Evolutionary conservation across 2,113 vertebrate genomes (phyloP).

Genomic region (Nothoprocta pentlandii): DNA sequence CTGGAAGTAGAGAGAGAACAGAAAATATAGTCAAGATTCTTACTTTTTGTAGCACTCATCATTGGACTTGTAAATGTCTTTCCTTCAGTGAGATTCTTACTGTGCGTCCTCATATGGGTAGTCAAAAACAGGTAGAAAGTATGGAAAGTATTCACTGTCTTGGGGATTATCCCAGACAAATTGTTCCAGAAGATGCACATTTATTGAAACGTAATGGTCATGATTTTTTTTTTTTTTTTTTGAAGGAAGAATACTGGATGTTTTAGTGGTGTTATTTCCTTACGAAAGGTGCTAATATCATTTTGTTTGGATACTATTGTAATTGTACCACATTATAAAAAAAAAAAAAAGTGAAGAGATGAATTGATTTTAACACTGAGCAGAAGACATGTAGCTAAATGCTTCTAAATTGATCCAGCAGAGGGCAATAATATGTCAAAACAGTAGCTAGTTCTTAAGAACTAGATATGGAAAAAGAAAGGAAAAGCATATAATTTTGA

Average conservation of each 20-base stretch:
- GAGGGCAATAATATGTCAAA: constrained; percentile 71
- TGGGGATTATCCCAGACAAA: not conserved
- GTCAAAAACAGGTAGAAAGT: not conserved
- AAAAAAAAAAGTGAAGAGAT: not conserved
- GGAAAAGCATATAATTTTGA: not conserved
- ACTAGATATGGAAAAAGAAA: not conserved
- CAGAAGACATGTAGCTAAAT: constrained; percentile 18
- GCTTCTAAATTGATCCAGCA: constrained; percentile 65
- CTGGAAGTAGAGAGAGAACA: not conserved
- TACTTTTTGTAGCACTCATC: not conserved
- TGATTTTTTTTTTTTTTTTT: not conserved
- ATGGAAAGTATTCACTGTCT: not conserved
- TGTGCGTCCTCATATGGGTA: not conserved
- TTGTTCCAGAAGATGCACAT: not conserved
- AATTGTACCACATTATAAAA: not conserved
- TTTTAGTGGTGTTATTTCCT: not conserved
- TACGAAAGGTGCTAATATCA: fast-evolving
- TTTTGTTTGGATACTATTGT: not conserved
- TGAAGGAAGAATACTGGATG: not conserved
- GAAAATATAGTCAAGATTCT: not conserved
- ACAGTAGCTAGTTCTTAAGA: constrained; percentile 11
- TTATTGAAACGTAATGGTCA: not conserved
- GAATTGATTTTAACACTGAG: constrained; percentile 2
- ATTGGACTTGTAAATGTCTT: not conserved
- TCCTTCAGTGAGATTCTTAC: not conserved